Conservation (phyloP, 2,888 invertebrate species). For the Archips crataeganus region DNA sequence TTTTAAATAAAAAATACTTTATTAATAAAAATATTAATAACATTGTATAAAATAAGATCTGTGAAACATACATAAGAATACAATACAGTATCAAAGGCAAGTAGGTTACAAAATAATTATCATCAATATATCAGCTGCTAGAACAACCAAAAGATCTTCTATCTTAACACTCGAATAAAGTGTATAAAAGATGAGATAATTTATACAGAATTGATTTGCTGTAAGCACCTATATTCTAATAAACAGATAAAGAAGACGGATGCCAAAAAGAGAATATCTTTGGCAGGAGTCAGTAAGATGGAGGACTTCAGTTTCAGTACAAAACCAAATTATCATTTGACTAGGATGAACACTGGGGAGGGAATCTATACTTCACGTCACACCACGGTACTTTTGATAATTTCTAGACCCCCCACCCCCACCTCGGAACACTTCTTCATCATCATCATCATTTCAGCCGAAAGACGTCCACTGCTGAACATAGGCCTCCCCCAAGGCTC, state of each 20-base stretch:
- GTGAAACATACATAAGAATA: neutral
- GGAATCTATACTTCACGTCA: neutral
- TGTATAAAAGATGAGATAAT: neutral
- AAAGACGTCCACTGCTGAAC: too few relatives aligned
- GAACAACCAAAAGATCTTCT: neutral
- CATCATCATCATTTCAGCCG: too few relatives aligned
- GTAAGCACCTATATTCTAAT: neutral
- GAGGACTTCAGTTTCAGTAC: neutral
- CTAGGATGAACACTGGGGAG: neutral
- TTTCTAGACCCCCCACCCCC: too few relatives aligned
- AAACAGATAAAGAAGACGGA: neutral
- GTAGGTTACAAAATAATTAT: neutral
- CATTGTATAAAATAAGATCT: conserved; percentile 37
- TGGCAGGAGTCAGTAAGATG: neutral
- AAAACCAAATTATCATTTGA: neutral
- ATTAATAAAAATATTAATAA: conserved; percentile 41
- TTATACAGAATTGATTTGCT: neutral
- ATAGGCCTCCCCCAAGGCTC: too few relatives aligned
- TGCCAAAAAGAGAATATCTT: neutral
- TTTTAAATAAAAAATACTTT: conserved; percentile 41
- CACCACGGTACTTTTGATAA: too few relatives aligned
- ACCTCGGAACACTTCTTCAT: too few relatives aligned
- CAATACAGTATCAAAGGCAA: conserved; percentile 7
- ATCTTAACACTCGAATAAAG: neutral
- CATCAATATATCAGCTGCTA: neutral